A percentile compares a stretch with the other conserved stretches of the same genome.
Evolutionary conservation across 2,113 vertebrate genomes (phyloP).

Genomic region (Hylia prasina): DNA sequence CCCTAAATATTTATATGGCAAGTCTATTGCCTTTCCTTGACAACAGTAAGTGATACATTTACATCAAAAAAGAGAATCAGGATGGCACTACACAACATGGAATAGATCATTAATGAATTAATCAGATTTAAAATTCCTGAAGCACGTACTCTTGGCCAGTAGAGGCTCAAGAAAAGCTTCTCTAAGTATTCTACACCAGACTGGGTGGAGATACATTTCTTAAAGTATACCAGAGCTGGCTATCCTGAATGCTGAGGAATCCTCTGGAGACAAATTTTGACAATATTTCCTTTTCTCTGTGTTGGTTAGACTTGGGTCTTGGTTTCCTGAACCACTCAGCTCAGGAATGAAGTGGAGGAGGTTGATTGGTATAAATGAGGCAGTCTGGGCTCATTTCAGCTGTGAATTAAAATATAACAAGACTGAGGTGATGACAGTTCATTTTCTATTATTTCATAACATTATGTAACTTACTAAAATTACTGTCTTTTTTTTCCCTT

Average conservation of each 20-base stretch:
- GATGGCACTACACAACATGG: background rate
- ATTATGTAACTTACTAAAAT: slow-evolving; percentile 48
- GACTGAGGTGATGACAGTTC: background rate
- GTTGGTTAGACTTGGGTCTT: background rate
- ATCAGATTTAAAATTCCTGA: background rate
- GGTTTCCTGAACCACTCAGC: background rate
- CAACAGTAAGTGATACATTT: background rate
- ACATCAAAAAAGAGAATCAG: background rate
- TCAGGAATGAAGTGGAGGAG: background rate
- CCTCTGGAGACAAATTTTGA: background rate
- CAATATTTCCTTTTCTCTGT: background rate
- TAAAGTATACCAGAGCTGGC: background rate
- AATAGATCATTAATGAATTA: background rate
- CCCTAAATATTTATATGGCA: background rate
- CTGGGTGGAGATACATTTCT: background rate
- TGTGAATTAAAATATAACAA: slow-evolving; percentile 37
- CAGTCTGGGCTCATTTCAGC: background rate
- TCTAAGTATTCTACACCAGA: background rate
- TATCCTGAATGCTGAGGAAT: background rate
- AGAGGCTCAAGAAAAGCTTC: background rate
- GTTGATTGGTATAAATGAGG: slow-evolving; percentile 21
- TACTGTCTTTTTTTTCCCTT: background rate
- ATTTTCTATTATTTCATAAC: slow-evolving; percentile 31
- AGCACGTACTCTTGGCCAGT: rapidly evolving
- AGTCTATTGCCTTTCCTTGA: background rate